Evolutionary conservation across 2,888 invertebrate species (phyloP), one percentile per base, ranked within the genome.

Genomic region (Synanthedon formicaeformis): DNA sequence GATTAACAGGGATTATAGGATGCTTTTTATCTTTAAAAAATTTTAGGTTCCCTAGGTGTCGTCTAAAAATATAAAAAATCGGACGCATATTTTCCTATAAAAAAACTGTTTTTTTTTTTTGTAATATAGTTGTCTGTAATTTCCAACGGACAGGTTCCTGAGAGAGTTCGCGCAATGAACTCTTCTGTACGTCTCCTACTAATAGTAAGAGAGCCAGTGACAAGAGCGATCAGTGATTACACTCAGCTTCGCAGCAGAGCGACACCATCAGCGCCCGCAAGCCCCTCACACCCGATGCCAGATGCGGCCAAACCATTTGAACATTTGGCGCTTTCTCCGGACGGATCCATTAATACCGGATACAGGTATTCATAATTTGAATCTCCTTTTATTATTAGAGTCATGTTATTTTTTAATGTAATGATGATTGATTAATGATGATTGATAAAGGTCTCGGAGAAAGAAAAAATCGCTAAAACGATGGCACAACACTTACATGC

Each of bases 141-240:
- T 34, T 34, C 34, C 2, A 34, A 34, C 23, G 8, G 62, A 49
- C 64, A 95, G 92, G 98, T 96, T 40, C 98, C 99, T 11, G 95
- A 96, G 80, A 89, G 99, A 59, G 96, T 99, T 53, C 90, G 93
- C 62, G 94, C 95, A 56, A 97, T 99, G 96, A 98, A 99, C 88
- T 92, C 94, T 8, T 93, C 94, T 71, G 93, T 97, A 57, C 95
- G 96, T 66, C 88, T 99, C 55, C 90, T 99, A 58, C 89, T 99
- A 63, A 97, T 99, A 69, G 96, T 99, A 18, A 91, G 99, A 12
- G 97, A 99, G 78, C 99, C 99, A 3, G 97, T 98, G 53, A 96
- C 96, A 14, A 90, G 99, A 54, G 96, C 97, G 52, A 95, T 99
- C 68, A 98, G 98, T 12, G 99, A 99, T 89, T 98, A 97, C 85